Conservation (phyloP, 2,113 vertebrate genomes). For the Myanophis thanlyinensis region DNA sequence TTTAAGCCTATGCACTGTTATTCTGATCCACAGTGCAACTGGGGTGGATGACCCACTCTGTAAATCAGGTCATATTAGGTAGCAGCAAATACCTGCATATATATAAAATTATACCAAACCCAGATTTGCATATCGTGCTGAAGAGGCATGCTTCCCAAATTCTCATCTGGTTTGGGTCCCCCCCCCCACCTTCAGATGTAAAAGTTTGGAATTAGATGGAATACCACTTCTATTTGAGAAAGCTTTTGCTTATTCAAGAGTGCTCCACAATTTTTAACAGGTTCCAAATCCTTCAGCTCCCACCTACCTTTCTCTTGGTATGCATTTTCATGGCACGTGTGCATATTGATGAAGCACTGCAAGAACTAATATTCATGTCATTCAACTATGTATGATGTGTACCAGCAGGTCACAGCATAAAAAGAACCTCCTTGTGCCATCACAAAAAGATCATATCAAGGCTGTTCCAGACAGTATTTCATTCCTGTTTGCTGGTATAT, state of each 20-base stretch:
- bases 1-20: neutral
- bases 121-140: neutral
- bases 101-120: neutral
- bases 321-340: neutral
- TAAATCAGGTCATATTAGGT: neutral
- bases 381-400: neutral
- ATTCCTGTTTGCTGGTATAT: neutral
- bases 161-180: neutral
- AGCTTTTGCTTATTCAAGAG: neutral
- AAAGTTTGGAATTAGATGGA: neutral
- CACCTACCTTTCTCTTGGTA: neutral
- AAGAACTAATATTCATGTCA: neutral
- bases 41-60: neutral
- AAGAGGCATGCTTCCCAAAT: neutral
- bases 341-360: neutral
- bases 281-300: neutral
- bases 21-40: too few relatives aligned
- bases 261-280: neutral
- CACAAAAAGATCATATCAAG: neutral
- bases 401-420: neutral
- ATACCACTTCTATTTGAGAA: neutral
- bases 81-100: neutral
- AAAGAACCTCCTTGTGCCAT: neutral
- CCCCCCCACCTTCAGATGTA: neutral
- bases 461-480: neutral